Evolutionary conservation across 2,797 vertebrate species (phyloP).

Genomic region (Paguma larvata): DNA sequence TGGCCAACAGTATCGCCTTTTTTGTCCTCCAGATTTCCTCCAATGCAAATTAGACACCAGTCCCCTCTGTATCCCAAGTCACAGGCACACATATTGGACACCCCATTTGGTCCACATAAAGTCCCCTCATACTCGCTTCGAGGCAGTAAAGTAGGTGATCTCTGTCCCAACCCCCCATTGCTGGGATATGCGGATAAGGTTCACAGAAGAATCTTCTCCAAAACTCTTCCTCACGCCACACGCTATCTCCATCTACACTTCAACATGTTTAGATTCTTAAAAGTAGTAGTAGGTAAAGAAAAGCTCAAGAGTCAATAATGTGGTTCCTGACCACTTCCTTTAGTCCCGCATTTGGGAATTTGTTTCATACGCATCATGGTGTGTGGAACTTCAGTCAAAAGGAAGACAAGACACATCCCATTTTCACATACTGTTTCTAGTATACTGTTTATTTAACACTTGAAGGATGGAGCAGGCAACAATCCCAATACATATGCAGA

Average conservation of each 20-base stretch:
- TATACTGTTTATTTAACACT: neutral
- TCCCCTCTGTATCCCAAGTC: too few relatives aligned
- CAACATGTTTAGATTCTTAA: neutral
- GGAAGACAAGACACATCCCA: neutral
- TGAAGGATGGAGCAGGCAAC: neutral
- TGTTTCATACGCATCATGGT: neutral
- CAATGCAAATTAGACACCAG: neutral
- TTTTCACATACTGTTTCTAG: neutral
- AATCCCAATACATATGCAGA: neutral
- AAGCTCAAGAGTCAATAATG: neutral
- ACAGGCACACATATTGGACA: neutral
- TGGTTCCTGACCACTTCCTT: accelerated
- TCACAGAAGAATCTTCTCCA: neutral
- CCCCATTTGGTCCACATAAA: neutral
- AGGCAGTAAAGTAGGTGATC: neutral
- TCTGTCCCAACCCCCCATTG: neutral
- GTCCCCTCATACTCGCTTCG: neutral
- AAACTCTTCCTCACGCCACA: neutral
- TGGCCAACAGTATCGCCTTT: neutral
- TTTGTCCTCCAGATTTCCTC: neutral
- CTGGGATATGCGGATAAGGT: neutral
- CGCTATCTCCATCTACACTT: neutral
- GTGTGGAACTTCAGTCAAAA: neutral
- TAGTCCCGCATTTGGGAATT: neutral
- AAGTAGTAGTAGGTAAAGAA: neutral